Percentiles rank a stretch among this genome's conserved stretches.
These are phyloP conservation scores for Catharus fuscescens DNA, from an alignment of 2,113 vertebrate species.

Conservation along the genomic window DNA sequence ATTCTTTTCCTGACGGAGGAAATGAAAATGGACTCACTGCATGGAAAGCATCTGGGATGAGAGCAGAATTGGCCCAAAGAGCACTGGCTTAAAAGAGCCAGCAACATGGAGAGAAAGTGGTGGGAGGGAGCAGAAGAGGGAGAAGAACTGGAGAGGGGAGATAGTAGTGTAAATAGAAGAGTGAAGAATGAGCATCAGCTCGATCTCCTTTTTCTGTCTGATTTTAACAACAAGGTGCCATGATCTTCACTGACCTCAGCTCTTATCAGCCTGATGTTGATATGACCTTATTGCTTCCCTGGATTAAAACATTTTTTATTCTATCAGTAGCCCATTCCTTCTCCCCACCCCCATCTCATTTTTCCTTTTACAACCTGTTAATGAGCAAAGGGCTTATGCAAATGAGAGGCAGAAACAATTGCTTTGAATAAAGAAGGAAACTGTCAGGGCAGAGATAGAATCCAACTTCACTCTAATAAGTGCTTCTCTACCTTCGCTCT, in stretches of 20 bases:
- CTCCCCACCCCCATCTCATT: slow-evolving; percentile 2
- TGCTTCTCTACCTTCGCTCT: neutral
- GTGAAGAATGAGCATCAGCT: neutral
- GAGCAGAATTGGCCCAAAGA: neutral
- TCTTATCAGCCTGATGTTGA: slow-evolving; percentile 27
- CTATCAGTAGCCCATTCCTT: slow-evolving; percentile 26
- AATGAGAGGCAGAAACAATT: slow-evolving; percentile 57
- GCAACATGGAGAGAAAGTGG: neutral
- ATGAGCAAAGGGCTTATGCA: slow-evolving; percentile 67
- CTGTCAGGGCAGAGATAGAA: slow-evolving; percentile 4
- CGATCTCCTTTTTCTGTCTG: slow-evolving; percentile 31
- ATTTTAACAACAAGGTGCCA: neutral
- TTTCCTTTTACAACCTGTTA: slow-evolving; percentile 62
- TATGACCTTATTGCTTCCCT: slow-evolving; percentile 43
- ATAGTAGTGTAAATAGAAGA: neutral
- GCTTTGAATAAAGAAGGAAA: slow-evolving; percentile 44
- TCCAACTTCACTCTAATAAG: neutral
- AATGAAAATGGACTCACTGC: neutral
- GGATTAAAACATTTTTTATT: slow-evolving; percentile 44
- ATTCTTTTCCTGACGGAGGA: neutral
- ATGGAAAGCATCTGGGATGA: neutral
- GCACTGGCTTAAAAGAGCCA: neutral
- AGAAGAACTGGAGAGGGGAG: neutral
- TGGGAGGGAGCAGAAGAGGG: neutral
- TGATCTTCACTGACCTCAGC: slow-evolving; percentile 22